Conservation (phyloP, 2,113 vertebrate species). For the Symphodus melops region DNA sequence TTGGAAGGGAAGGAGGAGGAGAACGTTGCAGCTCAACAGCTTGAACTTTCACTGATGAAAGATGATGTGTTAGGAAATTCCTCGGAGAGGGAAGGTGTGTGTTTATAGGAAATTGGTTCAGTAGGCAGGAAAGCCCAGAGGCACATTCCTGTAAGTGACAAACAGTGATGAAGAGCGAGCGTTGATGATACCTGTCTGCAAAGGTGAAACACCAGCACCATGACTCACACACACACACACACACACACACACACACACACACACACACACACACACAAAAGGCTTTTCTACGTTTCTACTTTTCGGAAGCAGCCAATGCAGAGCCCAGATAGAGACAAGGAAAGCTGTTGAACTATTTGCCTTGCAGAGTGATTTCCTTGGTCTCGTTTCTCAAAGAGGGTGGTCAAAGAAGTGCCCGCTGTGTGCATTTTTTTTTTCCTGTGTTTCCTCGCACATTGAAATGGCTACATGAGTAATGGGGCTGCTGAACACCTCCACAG, state of each 20-base stretch:
- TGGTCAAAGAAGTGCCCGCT: constrained; percentile 42
- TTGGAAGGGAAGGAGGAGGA: constrained; percentile 31
- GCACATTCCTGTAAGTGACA: constrained; percentile 45
- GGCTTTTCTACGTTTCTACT: constrained; percentile 10
- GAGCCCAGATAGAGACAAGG: constrained; percentile 32
- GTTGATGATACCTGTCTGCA: constrained; percentile 39
- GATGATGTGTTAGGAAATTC: constrained; percentile 51
- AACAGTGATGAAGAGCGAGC: constrained; percentile 33
- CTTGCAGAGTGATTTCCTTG: constrained; percentile 51
- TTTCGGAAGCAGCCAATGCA: constrained; percentile 57
- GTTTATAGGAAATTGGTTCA: constrained; percentile 27
- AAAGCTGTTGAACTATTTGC: constrained; percentile 18
- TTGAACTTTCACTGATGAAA: constrained; percentile 36
- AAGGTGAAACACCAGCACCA: constrained; percentile 14
- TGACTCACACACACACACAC: constrained; percentile 42
- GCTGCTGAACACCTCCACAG: constrained; percentile 68
- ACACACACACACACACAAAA: too few relatives aligned
- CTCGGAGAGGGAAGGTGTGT: constrained; percentile 24
- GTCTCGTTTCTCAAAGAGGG: constrained; percentile 52
- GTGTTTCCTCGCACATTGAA: constrained; percentile 51
- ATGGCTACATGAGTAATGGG: constrained; percentile 68
- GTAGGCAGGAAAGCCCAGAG: constrained; percentile 28
- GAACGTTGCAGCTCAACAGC: constrained; percentile 24
- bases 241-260: too few relatives aligned
- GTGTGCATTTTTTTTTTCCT: constrained; percentile 25